Percentiles rank a stretch among this genome's conserved stretches.
phyloP scores from a whole-genome alignment of 2,113 vertebrate species.

The Chamaetylas fuelleborni region DNA sequence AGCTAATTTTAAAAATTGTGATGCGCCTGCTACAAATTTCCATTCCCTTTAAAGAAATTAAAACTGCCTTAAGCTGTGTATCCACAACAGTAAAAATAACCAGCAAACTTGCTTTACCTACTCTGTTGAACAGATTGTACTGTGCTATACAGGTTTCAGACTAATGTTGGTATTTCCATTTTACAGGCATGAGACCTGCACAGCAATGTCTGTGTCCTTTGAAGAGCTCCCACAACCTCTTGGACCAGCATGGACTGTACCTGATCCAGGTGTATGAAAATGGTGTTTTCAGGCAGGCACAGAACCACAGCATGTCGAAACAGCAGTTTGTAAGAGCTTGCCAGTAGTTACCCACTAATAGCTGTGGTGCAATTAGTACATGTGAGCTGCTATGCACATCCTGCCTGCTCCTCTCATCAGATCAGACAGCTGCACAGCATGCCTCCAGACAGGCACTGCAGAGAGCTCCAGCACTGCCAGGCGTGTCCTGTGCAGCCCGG shows the following conservation, averaged over 20 bases:
- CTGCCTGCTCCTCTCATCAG: background rate
- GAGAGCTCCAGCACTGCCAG: background rate
- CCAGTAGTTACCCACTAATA: background rate
- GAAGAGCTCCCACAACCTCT: too few species aligned
- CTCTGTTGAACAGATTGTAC: background rate
- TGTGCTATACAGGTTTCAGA: background rate
- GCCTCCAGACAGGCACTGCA: background rate
- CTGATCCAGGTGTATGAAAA: rapidly evolving
- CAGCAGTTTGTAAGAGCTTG: background rate
- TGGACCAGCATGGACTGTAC: rapidly evolving
- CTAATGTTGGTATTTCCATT: background rate
- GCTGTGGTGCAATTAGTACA: background rate
- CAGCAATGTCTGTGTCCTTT: rapidly evolving
- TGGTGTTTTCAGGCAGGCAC: background rate
- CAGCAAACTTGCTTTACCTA: background rate
- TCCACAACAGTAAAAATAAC: background rate
- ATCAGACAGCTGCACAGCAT: rapidly evolving
- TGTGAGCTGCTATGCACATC: background rate
- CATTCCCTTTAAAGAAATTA: background rate
- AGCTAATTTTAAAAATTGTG: background rate
- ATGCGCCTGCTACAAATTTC: background rate
- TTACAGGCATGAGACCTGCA: background rate
- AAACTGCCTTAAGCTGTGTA: background rate
- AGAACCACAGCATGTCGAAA: background rate
- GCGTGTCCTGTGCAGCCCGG: background rate